A percentile compares a stretch with the other conserved stretches of the same genome.
phyloP scores from a whole-genome alignment of 2,888 invertebrate genomes.

The Rhagonycha fulva region DNA sequence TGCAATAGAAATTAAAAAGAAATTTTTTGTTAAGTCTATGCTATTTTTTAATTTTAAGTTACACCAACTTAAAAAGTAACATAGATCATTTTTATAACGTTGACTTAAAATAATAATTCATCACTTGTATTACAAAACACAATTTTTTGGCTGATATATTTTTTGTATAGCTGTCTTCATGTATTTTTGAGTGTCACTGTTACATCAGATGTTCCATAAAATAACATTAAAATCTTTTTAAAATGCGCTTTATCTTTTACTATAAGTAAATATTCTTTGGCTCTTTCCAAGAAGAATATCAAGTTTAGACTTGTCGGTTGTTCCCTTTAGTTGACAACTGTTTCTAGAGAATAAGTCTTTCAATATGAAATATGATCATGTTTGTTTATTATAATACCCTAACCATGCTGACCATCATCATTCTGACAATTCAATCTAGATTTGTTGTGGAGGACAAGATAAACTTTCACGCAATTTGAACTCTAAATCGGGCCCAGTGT shows the following conservation, averaged over 20 bases:
- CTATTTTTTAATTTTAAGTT: background rate
- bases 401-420: no score
- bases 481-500: no score
- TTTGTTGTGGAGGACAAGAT: no score
- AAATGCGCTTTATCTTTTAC: conserved; percentile 30
- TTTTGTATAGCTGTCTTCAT: conserved; percentile 39
- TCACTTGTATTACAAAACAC: background rate
- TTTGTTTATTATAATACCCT: no score
- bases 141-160: conserved; percentile 4
- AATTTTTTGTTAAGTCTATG: background rate
- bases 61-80: background rate
- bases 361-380: no score
- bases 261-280: conserved; percentile 14
- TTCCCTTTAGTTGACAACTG: no score
- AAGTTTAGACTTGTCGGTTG: no score
- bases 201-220: conserved; percentile 38
- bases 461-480: no score
- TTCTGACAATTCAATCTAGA: no score
- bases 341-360: conserved; percentile 16
- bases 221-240: conserved; percentile 39
- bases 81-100: background rate
- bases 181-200: conserved; percentile 40
- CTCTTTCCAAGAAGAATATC: no score
- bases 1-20: background rate
- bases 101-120: background rate